Evolutionary conservation across 2,113 vertebrate genomes (phyloP).

Genomic region (Indicator maculatus): DNA sequence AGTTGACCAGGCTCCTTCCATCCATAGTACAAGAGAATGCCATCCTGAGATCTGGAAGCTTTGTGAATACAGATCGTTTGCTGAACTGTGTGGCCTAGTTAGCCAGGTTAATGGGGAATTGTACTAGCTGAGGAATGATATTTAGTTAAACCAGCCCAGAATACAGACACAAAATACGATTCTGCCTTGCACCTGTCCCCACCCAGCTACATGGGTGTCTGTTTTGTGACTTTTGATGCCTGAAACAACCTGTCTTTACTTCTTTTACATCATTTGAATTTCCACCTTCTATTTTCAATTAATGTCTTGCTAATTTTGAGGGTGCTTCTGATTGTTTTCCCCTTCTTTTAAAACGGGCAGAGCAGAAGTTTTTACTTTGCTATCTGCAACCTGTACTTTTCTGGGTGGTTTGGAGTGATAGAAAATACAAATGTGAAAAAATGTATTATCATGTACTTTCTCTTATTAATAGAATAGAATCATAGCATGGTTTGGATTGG

Average conservation of each 20-base stretch:
- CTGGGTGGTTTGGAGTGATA: neutral
- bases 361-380: neutral
- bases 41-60: neutral
- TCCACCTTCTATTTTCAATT: neutral
- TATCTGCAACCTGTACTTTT: neutral
- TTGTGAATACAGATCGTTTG: neutral
- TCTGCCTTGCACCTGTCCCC: neutral
- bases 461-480: neutral
- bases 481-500: too few relatives aligned
- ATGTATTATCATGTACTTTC: neutral
- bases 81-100: neutral
- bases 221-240: neutral
- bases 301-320: neutral
- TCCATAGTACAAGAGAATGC: neutral
- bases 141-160: neutral
- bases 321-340: neutral
- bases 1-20: accelerated
- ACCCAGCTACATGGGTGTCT: neutral
- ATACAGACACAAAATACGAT: neutral
- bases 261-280: neutral
- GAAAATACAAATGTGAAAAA: neutral
- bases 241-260: neutral
- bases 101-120: neutral
- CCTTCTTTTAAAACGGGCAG: neutral
- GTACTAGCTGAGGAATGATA: neutral